Evolutionary conservation across 2,113 vertebrate genomes (phyloP).

Genomic region (Poeciliopsis retropinna): DNA sequence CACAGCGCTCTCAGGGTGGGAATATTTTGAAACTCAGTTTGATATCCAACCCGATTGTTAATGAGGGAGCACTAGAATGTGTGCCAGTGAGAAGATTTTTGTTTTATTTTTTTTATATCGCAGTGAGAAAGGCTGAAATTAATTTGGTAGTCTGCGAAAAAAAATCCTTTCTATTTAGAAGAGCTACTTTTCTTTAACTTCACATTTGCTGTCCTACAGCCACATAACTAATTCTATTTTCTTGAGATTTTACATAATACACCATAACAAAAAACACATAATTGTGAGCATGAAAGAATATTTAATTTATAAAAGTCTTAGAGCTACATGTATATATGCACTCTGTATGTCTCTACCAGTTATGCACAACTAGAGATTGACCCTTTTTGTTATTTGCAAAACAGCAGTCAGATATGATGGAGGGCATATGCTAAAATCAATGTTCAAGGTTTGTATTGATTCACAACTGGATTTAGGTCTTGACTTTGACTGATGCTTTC

Average conservation of each 20-base stretch:
- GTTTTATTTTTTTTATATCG: background rate
- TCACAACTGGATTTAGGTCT: too few relatives aligned
- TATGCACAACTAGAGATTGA: too few relatives aligned
- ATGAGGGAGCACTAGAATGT: constrained; percentile 51
- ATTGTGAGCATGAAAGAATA: too few relatives aligned
- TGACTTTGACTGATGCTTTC: background rate
- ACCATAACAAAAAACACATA: too few relatives aligned
- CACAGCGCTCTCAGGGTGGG: constrained; percentile 42
- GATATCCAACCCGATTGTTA: constrained; percentile 56
- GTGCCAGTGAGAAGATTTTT: constrained; percentile 16
- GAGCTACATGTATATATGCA: too few relatives aligned
- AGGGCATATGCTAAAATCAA: too few relatives aligned
- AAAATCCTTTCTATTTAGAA: constrained; percentile 1
- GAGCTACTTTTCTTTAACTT: background rate
- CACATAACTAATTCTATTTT: background rate
- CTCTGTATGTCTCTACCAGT: too few relatives aligned
- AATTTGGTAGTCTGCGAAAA: constrained; percentile 1
- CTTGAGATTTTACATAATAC: background rate
- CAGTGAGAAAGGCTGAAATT: background rate
- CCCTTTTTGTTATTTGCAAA: too few relatives aligned
- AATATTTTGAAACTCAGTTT: constrained; percentile 56
- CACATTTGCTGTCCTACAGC: background rate
- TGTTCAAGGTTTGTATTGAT: too few relatives aligned
- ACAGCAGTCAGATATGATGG: too few relatives aligned
- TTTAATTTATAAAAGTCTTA: too few relatives aligned